A percentile compares a stretch with the other conserved stretches of the same genome.
Evolutionary conservation across 2,797 vertebrate genomes (phyloP).

Genomic region (Phoeniculus purpureus): DNA sequence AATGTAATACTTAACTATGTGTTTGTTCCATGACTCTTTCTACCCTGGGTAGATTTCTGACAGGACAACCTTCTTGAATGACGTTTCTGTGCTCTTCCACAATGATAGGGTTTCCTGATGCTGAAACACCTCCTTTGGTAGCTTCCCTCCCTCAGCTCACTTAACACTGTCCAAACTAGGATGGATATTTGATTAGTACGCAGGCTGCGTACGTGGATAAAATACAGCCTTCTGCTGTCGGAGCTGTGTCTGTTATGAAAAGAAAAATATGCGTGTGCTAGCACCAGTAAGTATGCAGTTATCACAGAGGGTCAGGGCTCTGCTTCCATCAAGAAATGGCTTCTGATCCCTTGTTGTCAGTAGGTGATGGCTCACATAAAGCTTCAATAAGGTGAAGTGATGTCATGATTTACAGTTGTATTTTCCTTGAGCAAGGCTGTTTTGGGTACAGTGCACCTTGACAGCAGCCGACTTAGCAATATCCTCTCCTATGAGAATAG

Average conservation of each 20-base stretch:
- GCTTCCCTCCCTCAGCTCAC: neutral
- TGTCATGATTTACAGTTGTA: neutral
- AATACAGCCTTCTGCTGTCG: neutral
- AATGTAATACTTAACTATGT: neutral
- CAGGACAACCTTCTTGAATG: neutral
- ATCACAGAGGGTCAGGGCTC: neutral
- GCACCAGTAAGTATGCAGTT: neutral
- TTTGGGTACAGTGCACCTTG: neutral
- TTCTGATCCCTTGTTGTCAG: neutral
- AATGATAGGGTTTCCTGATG: neutral
- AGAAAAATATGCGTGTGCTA: neutral
- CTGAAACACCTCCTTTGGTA: neutral
- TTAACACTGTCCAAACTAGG: neutral
- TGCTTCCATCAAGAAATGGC: neutral
- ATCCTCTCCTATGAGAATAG: neutral
- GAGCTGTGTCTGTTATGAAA: neutral
- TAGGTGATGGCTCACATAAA: neutral
- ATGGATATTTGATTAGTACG: neutral
- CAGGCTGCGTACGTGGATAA: neutral
- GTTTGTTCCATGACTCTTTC: neutral
- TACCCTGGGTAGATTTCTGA: neutral
- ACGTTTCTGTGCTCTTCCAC: neutral
- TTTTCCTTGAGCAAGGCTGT: conserved; percentile 43
- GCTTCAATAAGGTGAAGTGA: conserved; percentile 23
- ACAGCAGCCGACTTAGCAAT: neutral